Base-by-base conservation (phyloP, 1,140 invertebrate genomes). In the Trypoxylus dichotomus region DNA sequence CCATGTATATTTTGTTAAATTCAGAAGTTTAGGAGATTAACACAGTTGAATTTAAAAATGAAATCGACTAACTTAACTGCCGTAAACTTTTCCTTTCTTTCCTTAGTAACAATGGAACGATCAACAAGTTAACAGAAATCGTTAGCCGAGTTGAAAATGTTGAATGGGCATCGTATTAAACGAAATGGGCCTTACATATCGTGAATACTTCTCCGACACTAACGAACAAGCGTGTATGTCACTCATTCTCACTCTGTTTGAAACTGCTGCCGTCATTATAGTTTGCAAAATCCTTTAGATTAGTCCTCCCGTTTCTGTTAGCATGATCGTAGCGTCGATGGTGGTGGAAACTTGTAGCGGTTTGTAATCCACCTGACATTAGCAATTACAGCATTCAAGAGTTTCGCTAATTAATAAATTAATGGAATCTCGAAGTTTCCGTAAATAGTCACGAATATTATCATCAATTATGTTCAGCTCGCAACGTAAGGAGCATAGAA, bases 361-460 rank as follows among this genome's bases (percentile, higher is more conserved):
- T 19, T 63, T 63, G 60, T 63, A 63, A 63, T 63, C 60, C 60
- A 63, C 60, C 60, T 63, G 60, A 63, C 60, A 63, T 63, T 63
- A 8, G 60, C 24, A 63, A 63, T 63, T 63, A 63, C 19, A 13
- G 60, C 60, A 19, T 63, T 21, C 60, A 63, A 63, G 19, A 63
- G 60, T 63, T 63, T 63, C 60, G 21, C 60, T 63, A 63, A 63
- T 63, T 63, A 63, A 63, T 63, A 63, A 63, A 19, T 63, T 63
- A 63, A 63, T 63, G 60, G 60, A 63, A 63, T 63, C 60, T 63
- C 13, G 21, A 19, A 63, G 19, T 63, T 21, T 63, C 13, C 60
- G 21, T 63, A 63, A 63, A 63, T 63, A 63, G 24, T 63, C 60
- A 63, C 24, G 60, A 27, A 24, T 63, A 63, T 24, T 63, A 63